These are phyloP conservation scores for Grammomys surdaster DNA, from an alignment of 2,113 vertebrate species.

Conservation along the genomic window DNA sequence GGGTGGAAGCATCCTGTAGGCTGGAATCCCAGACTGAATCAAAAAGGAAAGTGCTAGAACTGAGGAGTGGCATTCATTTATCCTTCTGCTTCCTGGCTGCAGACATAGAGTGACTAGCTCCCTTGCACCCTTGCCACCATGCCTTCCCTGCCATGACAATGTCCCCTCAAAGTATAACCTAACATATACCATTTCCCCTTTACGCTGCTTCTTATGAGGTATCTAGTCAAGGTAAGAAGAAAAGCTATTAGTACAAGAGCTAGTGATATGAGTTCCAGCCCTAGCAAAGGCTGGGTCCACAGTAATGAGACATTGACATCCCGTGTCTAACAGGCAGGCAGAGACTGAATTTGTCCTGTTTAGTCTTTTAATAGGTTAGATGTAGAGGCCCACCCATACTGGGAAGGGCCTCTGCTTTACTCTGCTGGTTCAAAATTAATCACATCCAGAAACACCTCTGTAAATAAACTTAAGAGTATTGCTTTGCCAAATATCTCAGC, in stretches of 20 bases:
- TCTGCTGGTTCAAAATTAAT: neutral
- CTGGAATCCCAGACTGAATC: neutral
- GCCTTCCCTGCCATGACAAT: neutral
- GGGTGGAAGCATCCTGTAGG: neutral
- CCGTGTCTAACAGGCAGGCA: neutral
- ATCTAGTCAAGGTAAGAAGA: neutral
- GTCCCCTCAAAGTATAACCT: neutral
- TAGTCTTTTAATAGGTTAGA: neutral
- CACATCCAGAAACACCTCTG: neutral
- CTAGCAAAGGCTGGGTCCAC: neutral
- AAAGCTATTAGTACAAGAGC: neutral
- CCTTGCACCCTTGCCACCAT: neutral
- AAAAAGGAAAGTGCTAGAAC: neutral
- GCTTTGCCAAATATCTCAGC: neutral
- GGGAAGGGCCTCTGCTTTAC: neutral
- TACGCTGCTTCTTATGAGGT: neutral
- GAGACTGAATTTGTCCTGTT: neutral
- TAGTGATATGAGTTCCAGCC: neutral
- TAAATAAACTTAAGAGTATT: neutral
- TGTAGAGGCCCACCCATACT: neutral
- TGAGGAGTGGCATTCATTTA: neutral
- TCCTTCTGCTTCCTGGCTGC: neutral
- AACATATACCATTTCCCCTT: neutral
- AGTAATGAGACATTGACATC: neutral
- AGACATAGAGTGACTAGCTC: neutral